Evolutionary conservation across 2,797 vertebrate species (phyloP).

Genomic region (Rhynchotus rufescens): DNA sequence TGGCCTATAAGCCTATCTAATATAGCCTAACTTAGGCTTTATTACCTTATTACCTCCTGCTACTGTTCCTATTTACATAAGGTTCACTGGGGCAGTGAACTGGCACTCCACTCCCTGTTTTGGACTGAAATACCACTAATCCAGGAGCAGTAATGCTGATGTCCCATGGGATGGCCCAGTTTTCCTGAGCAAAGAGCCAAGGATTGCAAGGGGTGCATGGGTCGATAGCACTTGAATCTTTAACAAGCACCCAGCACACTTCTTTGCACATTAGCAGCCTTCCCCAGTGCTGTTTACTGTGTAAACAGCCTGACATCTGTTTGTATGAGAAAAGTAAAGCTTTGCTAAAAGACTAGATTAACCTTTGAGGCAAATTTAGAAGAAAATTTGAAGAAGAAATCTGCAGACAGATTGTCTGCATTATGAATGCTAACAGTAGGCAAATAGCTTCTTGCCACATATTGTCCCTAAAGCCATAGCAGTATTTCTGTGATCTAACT

Average conservation of each 20-base stretch:
- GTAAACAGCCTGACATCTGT: conserved; percentile 58
- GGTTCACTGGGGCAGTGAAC: not conserved
- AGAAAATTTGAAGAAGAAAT: conserved; percentile 37
- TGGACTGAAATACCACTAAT: not conserved
- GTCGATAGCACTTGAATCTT: not conserved
- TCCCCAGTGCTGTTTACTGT: conserved; percentile 1
- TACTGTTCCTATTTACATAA: not conserved
- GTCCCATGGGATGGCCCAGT: fast-evolving
- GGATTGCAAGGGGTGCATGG: not conserved
- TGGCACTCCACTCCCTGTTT: not conserved
- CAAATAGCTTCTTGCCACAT: not conserved
- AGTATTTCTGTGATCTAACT: not conserved
- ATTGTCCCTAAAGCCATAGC: not conserved
- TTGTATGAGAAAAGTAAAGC: conserved; percentile 54
- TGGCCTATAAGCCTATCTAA: not conserved
- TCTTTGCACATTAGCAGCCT: conserved; percentile 34
- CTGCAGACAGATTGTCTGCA: not conserved
- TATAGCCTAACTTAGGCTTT: not conserved
- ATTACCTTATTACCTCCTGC: not conserved
- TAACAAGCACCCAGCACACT: not conserved
- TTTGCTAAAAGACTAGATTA: conserved; percentile 46
- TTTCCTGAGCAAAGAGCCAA: not conserved
- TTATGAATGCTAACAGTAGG: not conserved
- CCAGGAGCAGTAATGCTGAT: not conserved
- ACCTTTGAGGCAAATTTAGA: conserved; percentile 34